Base-by-base conservation (phyloP, 1,140 invertebrate genomes). In the Eumeta japonica region DNA sequence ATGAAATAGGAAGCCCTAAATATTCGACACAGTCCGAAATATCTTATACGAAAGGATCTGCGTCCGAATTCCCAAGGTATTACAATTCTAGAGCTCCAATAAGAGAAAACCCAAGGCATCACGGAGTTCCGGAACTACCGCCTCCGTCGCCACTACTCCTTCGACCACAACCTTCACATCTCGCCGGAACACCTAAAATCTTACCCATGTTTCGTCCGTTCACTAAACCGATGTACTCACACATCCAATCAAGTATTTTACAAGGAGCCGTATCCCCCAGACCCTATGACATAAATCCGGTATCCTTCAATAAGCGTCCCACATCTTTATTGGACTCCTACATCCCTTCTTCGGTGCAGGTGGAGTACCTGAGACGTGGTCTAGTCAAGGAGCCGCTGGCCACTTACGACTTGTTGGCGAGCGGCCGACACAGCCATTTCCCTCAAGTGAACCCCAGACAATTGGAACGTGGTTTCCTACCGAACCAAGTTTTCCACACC, bases 401-500 rank as follows among this genome's bases (percentile, higher is more conserved):
- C 0, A 58, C 64, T 3, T 77, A 74, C 30, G 73, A 77, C 16
- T 59, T 66, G 0, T 44, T 77, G 31, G 61, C 72, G 0, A 64
- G 44, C 35, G 57, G 55, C 3, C 41, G 61, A 11, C 50, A 56
- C 35, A 55, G 60, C 9, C 35, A 45, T 0, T 55, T 55, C 39
- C 36, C 51, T 3, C 50, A 52, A 29, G 36, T 50, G 3, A 40
- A 43, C 13, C 64, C 64, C 2, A 55, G 62, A 27, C 58, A 73
- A 39, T 73, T 59, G 33, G 73, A 77, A 49, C 44, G 63, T 44
- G 75, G 73, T 3, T 77, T 77, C 36, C 43, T 74, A 2, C 75
- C 75, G 4, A 77, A 76, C 43, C 72, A 77, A 43, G 68, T 76
- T 62, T 76, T 66, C 28, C 62, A 72, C 10, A 76, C 72, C 1